A percentile compares a stretch with the other conserved stretches of the same genome.
Evolutionary conservation across 2,113 vertebrate genomes (phyloP).

Genomic region (Macrotis lagotis): DNA sequence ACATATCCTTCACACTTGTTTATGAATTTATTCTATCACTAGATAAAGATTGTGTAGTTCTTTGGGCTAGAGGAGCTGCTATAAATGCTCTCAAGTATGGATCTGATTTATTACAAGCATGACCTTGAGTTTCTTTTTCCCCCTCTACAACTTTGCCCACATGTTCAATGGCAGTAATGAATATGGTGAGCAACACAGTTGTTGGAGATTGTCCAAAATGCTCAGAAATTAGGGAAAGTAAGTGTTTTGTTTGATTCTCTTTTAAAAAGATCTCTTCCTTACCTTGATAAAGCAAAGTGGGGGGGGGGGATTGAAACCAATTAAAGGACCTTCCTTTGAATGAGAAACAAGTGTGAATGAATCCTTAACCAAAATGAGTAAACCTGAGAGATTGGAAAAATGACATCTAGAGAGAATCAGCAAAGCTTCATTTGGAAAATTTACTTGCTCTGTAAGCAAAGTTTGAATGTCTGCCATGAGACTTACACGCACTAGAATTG

Average conservation of each 20-base stretch:
- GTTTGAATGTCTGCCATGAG: neutral
- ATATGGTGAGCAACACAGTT: neutral
- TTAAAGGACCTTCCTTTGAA: neutral
- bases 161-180: neutral
- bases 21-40: neutral
- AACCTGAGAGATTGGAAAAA: neutral
- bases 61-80: neutral
- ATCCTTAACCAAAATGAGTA: neutral
- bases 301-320: neutral
- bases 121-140: neutral
- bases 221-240: neutral
- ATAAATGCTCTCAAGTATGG: neutral
- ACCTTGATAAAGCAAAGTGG: neutral
- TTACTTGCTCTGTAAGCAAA: neutral
- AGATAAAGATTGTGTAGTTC: neutral
- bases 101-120: neutral
- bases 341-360: neutral
- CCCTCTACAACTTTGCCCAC: neutral
- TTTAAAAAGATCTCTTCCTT: neutral
- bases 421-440: neutral
- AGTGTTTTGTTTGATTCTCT: neutral
- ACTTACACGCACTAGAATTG: neutral
- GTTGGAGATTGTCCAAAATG: neutral
- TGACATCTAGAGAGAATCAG: neutral
- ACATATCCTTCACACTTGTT: neutral